Conservation (phyloP, 2,888 invertebrate genomes). For the Eupeodes latifasciatus region DNA sequence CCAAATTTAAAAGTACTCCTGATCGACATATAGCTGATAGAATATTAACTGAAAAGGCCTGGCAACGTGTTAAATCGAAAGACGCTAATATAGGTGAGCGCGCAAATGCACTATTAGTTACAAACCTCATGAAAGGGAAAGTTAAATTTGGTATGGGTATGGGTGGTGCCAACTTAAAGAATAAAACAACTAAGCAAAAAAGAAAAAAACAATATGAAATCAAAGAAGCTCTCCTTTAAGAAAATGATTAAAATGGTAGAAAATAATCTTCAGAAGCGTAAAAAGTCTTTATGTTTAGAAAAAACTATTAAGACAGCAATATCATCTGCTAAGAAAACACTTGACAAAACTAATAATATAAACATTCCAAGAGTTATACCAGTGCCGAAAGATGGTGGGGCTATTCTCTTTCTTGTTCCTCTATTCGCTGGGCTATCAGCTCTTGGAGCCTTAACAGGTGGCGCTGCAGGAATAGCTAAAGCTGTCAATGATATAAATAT, state of each 20-base stretch:
- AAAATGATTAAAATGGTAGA: not conserved
- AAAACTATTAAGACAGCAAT: not conserved
- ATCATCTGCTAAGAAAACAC: not conserved
- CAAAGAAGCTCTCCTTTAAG: not conserved
- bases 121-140: constrained; percentile 69
- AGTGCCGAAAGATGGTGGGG: not conserved
- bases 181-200: not conserved
- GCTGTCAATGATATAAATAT: not conserved
- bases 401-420: not conserved
- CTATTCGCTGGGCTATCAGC: not conserved
- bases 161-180: constrained; percentile 60
- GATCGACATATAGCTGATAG: constrained; percentile 18
- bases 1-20: not conserved
- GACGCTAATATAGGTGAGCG: constrained; percentile 55
- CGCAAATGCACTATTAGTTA: constrained; percentile 45
- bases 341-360: not conserved
- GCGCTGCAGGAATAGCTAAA: too few species aligned
- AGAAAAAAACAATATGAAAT: not conserved
- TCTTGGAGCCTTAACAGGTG: too few species aligned
- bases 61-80: constrained; percentile 57
- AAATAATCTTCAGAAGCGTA: not conserved
- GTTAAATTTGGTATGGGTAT: constrained; percentile 19
- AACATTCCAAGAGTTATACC: not conserved
- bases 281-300: not conserved
- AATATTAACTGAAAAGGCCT: constrained; percentile 59